phyloP scores from a whole-genome alignment of 2,888 invertebrate genomes.

The Sarcophaga subvicina region DNA sequence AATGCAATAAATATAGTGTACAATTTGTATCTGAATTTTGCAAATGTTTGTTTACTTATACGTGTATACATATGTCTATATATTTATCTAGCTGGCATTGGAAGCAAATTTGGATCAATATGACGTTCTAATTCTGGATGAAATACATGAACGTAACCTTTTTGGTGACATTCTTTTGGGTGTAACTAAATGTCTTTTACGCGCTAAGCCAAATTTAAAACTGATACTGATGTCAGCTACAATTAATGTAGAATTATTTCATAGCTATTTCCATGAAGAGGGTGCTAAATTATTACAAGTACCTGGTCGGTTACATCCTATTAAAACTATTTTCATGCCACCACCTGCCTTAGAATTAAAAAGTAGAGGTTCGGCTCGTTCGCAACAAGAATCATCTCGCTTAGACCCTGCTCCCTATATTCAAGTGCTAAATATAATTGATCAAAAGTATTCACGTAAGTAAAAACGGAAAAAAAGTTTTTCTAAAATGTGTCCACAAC shows the following conservation, averaged over 20 bases:
- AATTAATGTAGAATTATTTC: conserved; percentile 97
- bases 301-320: conserved; percentile 96
- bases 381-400: conserved; percentile 85
- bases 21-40: no score
- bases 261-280: conserved; percentile 92
- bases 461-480: conserved; percentile 15
- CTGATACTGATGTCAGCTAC: conserved; percentile 99
- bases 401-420: conserved; percentile 97
- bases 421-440: conserved; percentile 95
- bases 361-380: conserved; percentile 81
- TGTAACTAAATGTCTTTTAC: conserved; percentile 94
- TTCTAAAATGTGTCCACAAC: conserved; percentile 1
- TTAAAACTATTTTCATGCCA: conserved; percentile 93
- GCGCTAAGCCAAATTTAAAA: conserved; percentile 91
- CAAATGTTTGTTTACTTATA: background rate
- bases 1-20: no score
- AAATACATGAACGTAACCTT: conserved; percentile 98
- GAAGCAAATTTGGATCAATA: conserved; percentile 91
- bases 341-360: conserved; percentile 83
- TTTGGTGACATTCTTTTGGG: conserved; percentile 97
- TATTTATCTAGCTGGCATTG: conserved; percentile 86
- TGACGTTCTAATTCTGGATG: conserved; percentile 97
- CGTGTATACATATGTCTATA: background rate
- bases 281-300: conserved; percentile 94
- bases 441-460: conserved; percentile 89